Evolutionary conservation across 2,797 vertebrate species (phyloP), one percentile per base, ranked within the genome.

Genomic region (Tapirus indicus): DNA sequence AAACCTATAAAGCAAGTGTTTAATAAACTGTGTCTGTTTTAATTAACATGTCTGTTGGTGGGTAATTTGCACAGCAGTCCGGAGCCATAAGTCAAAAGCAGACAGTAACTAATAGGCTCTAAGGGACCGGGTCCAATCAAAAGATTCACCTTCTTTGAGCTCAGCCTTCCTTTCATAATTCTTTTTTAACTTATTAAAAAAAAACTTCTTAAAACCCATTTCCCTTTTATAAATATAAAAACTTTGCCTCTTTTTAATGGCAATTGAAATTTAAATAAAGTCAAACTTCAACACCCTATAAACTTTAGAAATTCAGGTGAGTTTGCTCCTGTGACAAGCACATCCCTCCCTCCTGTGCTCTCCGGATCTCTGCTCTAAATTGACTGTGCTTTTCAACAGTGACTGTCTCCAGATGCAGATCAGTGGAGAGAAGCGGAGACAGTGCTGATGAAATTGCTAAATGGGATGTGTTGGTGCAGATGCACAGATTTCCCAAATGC

Each of bases 401-500:
- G 4, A 20, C 3, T 0, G 0, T n/a, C 79, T 56, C 5, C 54
- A 12, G 66, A 13, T 38, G 13, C 3, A 20, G 7, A 56, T 29
- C 13, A 10, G 11, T 29, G 21, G 7, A 6, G n/a, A 66, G 1
- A 7, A 64, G 23, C 6, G 47, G 49, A 14, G 35, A 6, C 0
- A 4, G 6, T 5, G 2, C 21, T 44, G 52, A 32, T 47, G 54
- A 52, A 7, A 21, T 54, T 47, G 18, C 41, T 38, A 68, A 72
- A 20, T 1, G 11, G 56, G 23, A 8, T 25, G 12, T 17, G 18
- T 10, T 47, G 14, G 17, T 75, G 62, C 16, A 9, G 0, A 18
- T 18, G 23, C 49, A 14, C 32, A 25, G 0, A 23, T 38, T n/a
- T 64, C 25, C 58, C 13, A 11, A 21, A 17, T 0, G 0, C n/a